Percentiles rank a stretch among this genome's conserved stretches.
phyloP scores from a whole-genome alignment of 2,797 vertebrate species.

The Dromococcyx pavoninus region DNA sequence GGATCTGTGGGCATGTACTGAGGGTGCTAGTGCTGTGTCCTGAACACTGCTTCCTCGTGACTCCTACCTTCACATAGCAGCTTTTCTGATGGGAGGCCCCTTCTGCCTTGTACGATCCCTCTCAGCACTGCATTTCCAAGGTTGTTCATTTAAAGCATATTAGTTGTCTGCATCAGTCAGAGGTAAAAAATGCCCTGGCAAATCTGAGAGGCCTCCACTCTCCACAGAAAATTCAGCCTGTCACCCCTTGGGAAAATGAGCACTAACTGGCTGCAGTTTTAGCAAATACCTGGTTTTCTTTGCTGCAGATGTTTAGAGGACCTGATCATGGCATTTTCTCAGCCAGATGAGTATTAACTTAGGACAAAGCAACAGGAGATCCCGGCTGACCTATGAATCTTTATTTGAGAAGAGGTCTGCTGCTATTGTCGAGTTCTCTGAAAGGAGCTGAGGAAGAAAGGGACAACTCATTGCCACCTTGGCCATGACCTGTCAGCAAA shows the following conservation, averaged over 20 bases:
- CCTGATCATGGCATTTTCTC: not conserved
- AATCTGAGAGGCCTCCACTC: not conserved
- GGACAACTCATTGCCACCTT: not conserved
- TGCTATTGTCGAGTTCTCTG: not conserved
- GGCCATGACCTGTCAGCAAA: not conserved
- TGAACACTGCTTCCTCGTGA: not conserved
- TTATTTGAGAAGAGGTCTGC: not conserved
- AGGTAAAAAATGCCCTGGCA: not conserved
- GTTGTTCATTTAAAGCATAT: not conserved
- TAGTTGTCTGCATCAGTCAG: not conserved
- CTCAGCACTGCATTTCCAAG: not conserved
- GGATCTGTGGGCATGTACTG: rapidly evolving
- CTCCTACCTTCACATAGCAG: not conserved
- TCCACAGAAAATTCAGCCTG: not conserved
- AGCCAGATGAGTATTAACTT: not conserved
- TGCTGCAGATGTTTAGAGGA: not conserved
- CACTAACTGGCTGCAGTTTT: not conserved
- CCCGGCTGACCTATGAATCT: not conserved
- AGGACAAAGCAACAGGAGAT: not conserved
- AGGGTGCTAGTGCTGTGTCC: not conserved
- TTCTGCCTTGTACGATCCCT: not conserved
- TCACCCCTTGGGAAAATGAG: not conserved
- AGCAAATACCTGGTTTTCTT: not conserved
- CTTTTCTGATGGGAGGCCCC: not conserved
- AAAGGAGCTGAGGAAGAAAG: not conserved